Percentiles rank a stretch among this genome's conserved stretches.
phyloP scores from a whole-genome alignment of 2,113 vertebrate genomes.

The Lanius collurio region DNA sequence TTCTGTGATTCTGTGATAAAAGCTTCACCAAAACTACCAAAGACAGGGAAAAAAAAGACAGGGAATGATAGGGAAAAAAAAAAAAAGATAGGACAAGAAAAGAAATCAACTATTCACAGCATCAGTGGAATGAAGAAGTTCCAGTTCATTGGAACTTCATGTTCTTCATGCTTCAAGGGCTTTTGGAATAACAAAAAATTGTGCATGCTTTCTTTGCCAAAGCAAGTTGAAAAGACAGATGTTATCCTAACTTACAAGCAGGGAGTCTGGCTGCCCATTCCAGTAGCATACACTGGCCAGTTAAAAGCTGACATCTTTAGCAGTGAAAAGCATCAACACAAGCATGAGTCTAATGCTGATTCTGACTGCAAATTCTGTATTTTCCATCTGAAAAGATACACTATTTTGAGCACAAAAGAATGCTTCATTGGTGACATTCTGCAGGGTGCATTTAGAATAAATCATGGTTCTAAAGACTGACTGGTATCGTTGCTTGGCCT shows the following conservation, averaged over 20 bases:
- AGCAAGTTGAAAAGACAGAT: slow-evolving; percentile 48
- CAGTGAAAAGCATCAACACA: neutral
- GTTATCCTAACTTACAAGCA: slow-evolving; percentile 13
- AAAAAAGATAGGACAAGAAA: neutral
- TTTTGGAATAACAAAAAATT: slow-evolving; percentile 53
- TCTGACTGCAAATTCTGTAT: neutral
- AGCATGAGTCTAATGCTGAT: neutral
- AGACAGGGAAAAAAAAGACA: neutral
- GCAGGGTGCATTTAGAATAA: neutral
- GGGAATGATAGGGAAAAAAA: too few relatives aligned
- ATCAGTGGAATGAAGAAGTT: slow-evolving; percentile 2
- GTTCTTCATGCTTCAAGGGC: slow-evolving; percentile 55
- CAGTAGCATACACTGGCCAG: neutral
- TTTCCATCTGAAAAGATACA: neutral
- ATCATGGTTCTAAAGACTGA: neutral
- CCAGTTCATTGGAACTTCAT: slow-evolving; percentile 22
- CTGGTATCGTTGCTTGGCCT: neutral
- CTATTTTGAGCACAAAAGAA: neutral
- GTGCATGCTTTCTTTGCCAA: slow-evolving; percentile 26
- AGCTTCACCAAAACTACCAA: neutral
- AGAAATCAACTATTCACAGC: neutral
- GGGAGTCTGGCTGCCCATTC: slow-evolving; percentile 11
- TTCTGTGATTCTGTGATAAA: neutral
- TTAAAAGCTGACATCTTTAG: neutral
- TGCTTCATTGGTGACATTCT: neutral